Percentiles rank a stretch among this genome's conserved stretches.
Evolutionary conservation across 2,113 vertebrate genomes (phyloP).

Genomic region (Misgurnus anguillicaudatus): DNA sequence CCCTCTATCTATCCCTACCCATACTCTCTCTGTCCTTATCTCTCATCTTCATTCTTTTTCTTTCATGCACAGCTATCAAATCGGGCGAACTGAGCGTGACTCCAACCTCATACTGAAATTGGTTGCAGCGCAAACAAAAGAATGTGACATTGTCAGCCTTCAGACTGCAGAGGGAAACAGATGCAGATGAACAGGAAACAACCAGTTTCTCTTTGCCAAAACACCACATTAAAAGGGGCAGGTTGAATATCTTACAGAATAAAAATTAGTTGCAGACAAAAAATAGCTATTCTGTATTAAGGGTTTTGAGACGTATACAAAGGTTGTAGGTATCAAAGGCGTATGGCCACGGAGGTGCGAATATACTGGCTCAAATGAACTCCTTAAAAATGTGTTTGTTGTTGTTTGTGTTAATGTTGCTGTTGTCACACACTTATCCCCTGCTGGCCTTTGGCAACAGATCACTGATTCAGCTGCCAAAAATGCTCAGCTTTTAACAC

Average conservation of each 20-base stretch:
- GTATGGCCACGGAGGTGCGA: neutral
- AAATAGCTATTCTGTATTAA: too few species aligned
- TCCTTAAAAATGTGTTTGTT: neutral
- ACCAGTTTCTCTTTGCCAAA: neutral
- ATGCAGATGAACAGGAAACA: constrained; percentile 33
- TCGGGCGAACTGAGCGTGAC: constrained; percentile 50
- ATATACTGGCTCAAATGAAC: neutral
- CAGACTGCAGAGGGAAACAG: constrained; percentile 40
- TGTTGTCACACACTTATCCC: neutral
- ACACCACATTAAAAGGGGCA: neutral
- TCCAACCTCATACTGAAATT: constrained; percentile 26
- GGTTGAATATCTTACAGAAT: neutral
- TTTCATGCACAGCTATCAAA: constrained; percentile 58
- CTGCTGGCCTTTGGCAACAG: constrained; percentile 11
- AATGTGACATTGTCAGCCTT: neutral
- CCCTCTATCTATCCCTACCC: constrained; percentile 1
- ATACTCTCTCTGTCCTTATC: neutral
- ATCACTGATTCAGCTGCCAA: constrained; percentile 9
- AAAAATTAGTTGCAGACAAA: too few species aligned
- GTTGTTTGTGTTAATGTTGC: constrained; percentile 20
- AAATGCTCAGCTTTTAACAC: neutral
- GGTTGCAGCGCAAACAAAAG: constrained; percentile 23
- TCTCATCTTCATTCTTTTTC: constrained; percentile 11
- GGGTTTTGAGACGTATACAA: neutral
- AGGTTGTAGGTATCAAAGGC: neutral